Evolutionary conservation across 2,888 invertebrate species (phyloP).

Genomic region (Helobdella robusta): DNA sequence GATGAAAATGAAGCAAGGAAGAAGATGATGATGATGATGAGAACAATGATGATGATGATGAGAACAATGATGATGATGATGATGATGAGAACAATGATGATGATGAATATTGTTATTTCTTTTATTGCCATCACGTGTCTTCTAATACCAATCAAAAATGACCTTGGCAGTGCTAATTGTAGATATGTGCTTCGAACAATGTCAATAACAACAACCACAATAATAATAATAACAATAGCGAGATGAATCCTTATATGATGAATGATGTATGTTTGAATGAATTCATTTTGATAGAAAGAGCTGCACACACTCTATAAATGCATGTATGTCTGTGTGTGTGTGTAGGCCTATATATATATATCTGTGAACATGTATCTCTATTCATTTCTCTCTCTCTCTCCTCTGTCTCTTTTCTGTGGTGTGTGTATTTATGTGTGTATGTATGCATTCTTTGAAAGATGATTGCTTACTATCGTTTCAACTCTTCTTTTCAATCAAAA

Average conservation of each 20-base stretch:
- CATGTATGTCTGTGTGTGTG: slow-evolving; percentile 22
- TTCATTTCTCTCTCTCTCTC: too few relatives aligned
- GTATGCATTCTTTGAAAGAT: slow-evolving; percentile 17
- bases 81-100: background rate
- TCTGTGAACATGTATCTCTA: too few relatives aligned
- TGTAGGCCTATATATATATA: slow-evolving; percentile 20
- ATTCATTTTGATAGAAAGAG: background rate
- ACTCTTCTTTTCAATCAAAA: background rate
- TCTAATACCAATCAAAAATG: background rate
- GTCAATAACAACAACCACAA: background rate
- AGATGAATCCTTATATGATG: background rate
- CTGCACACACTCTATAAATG: slow-evolving; percentile 17
- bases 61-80: background rate
- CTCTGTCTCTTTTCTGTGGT: slow-evolving; percentile 20
- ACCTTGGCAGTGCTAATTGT: background rate
- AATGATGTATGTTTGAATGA: background rate
- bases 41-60: background rate
- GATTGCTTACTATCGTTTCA: background rate
- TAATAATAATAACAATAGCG: background rate
- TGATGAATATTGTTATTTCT: background rate
- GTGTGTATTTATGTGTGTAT: slow-evolving; percentile 25
- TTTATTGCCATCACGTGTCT: background rate
- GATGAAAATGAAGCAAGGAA: background rate
- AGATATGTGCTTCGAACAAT: background rate
- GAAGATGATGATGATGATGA: background rate